Evolutionary conservation across 1,140 invertebrate species (phyloP), one percentile per base, ranked within the genome.

Genomic region (Centruroides vittatus): DNA sequence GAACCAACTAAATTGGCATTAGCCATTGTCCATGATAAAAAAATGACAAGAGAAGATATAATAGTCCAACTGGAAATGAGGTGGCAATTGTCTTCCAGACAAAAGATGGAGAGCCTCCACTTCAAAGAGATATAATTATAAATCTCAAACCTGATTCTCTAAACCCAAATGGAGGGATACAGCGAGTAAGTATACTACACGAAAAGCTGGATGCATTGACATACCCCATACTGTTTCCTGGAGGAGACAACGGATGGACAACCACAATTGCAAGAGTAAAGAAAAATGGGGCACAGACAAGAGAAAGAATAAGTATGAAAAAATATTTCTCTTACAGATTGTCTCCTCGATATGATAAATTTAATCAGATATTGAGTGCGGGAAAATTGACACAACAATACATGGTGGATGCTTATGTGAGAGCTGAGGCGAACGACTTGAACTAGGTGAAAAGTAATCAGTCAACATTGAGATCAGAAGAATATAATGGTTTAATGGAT

Each of bases 321-420:
- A 13, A 48, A 35, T n/a, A 10, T 35, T 47, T 48, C 41, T n/a
- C 12, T 41, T 53, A 63, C 53, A 7, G 47, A 6, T 50, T 61
- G 5, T 7, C 46, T 47, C 10, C 36, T 35, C 34, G 47, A 56
- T n/a, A n/a, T n/a, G 11, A 36, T 57, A 23, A 50, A 58, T 73
- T 70, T 56, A 71, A 62, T 60, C 58, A 59, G 8, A 34, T 73
- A 7, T 61, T 58, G 11, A 23, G 49, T 12, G 57, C 65, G 41
- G 67, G 68, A 46, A 69, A 69, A 61, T 49, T 68, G 3, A 55
- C 55, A 34, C 62, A 68, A n/a, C 67, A 68, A 47, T 68, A 55
- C 47, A 50, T 61, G 23, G 64, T 68, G n/a, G 63, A 68, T 55
- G 35, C 47, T 4, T 68, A 68, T 47, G 35, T 54, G 4, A 66